These are phyloP conservation scores for Antheraea mylitta DNA, from an alignment of 1,140 invertebrate species.

Conservation along the genomic window DNA sequence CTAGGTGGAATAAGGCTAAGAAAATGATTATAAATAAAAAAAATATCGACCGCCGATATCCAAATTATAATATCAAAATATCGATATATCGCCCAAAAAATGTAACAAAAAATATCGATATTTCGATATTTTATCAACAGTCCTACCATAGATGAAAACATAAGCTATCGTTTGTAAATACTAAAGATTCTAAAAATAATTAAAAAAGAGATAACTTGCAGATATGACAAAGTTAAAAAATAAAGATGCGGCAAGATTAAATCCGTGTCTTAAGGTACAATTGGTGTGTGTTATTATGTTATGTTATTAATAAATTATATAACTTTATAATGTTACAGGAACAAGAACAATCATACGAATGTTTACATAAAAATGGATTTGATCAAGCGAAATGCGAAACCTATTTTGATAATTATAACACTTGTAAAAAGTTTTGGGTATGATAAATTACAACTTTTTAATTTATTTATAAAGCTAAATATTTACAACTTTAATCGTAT, in stretches of 20 bases:
- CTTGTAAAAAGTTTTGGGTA: slow-evolving; percentile 83
- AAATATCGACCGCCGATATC: too few species aligned
- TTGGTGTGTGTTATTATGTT: slow-evolving; percentile 12
- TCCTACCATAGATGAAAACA: too few species aligned
- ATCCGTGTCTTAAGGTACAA: slow-evolving; percentile 66
- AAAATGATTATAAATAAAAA: too few species aligned
- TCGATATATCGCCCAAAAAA: too few species aligned
- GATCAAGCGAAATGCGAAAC: slow-evolving; percentile 80
- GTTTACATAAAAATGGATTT: slow-evolving; percentile 80
- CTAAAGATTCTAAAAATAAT: slow-evolving; percentile 17
- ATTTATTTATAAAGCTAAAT: too few species aligned
- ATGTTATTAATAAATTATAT: slow-evolving; percentile 16
- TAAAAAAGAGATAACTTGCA: slow-evolving; percentile 11
- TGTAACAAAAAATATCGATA: too few species aligned
- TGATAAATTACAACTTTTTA: neutral
- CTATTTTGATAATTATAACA: slow-evolving; percentile 83
- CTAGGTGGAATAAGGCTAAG: too few species aligned
- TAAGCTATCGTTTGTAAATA: slow-evolving; percentile 22
- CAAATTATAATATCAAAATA: too few species aligned
- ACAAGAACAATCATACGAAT: slow-evolving; percentile 80
- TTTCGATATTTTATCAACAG: too few species aligned
- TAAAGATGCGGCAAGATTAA: slow-evolving; percentile 50
- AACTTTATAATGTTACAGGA: slow-evolving; percentile 67
- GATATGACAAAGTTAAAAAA: slow-evolving; percentile 51
- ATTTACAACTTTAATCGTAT: neutral